A percentile compares a stretch with the other conserved stretches of the same genome.
Conservation (phyloP, 1,140 invertebrate genomes). For the Rhopalosiphum maidis region DNA sequence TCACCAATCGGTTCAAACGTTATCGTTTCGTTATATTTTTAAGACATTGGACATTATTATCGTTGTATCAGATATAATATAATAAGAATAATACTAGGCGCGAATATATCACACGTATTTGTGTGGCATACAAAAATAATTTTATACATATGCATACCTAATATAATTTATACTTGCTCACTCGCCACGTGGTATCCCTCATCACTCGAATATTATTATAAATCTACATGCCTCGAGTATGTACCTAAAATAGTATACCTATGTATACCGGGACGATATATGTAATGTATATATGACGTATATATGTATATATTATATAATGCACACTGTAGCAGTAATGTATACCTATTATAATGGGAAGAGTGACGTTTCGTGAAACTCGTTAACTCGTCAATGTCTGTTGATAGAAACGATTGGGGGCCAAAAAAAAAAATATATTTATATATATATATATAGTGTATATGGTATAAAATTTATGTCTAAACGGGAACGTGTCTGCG, state of each 20-base stretch:
- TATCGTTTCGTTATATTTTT: not conserved
- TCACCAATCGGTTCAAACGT: not conserved
- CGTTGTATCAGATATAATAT: not conserved
- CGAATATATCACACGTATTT: not conserved
- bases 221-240: not conserved
- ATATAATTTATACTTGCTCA: not conserved
- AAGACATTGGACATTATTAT: not conserved
- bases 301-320: not conserved
- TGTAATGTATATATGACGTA: no score
- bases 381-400: slow-evolving; percentile 24
- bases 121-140: not conserved
- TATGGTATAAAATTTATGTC: no score
- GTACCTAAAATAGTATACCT: not conserved
- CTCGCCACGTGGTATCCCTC: not conserved
- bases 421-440: not conserved
- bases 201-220: not conserved
- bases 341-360: not conserved
- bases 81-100: not conserved
- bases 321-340: not conserved
- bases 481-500: no score
- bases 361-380: slow-evolving; percentile 23
- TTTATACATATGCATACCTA: not conserved
- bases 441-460: no score
- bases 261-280: not conserved
- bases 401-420: not conserved